Evolutionary conservation across 2,113 vertebrate species (phyloP), one percentile per base, ranked within the genome.

Genomic region (Phaethon lepturus): DNA sequence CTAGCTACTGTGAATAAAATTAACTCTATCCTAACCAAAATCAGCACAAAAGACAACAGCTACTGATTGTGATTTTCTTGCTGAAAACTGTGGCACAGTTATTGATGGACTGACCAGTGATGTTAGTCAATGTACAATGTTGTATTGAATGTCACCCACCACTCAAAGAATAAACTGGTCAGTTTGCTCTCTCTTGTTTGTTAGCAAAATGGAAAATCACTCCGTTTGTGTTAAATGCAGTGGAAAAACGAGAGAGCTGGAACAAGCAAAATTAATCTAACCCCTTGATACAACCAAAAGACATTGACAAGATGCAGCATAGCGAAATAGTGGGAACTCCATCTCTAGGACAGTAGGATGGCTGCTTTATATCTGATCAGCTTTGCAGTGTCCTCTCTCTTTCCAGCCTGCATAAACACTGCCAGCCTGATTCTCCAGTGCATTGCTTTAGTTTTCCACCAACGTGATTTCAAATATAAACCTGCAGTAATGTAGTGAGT

Each of bases 161-260:
- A 75, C 35, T 89, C 40, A 69, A 62, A 71, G 68, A 94, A 81
- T 50, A 62, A 92, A 82, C 26, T 3, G 7, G 23, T 80, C 68
- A 53, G 56, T 95, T 95, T 88, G 10, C 60, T 90, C 25, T 88
- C 42, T 88, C 42, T 29, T 71, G 12, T 80, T 94, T 63, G 23
- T 55, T 78, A 91, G 77, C 53, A 91, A 75, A 95, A 81, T 26
- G 44, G 83, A 94, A 94, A 86, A 90, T 72, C 62, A 24, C 50
- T 3, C 2, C 33, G 22, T 40, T 79, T 76, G 11, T 76, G 75
- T 59, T 90, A 94, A 93, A 96, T 64, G 53, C 85, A 82, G 59
- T 77, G 29, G 44, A 85, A 95, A 95, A 92, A 29, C 6, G n/a
- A 84, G 45, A 71, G 38, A 67, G 11, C 35, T 60, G 42, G 53